phyloP scores from a whole-genome alignment of 1,140 invertebrate species.

The Bombyx mandarina region DNA sequence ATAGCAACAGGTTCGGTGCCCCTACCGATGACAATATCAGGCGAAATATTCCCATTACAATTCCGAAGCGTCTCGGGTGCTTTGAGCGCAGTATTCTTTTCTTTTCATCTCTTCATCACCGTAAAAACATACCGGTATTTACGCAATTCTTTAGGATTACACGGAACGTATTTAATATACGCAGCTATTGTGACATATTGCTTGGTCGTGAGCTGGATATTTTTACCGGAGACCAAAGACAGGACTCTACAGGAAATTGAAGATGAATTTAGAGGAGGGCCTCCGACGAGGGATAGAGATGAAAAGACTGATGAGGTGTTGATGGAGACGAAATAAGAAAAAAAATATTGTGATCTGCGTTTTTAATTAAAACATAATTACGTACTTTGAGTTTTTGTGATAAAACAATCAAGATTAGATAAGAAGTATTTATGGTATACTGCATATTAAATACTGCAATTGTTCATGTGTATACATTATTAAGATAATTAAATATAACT shows the following conservation, averaged over 20 bases:
- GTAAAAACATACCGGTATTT: constrained; percentile 4
- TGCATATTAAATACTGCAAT: no score
- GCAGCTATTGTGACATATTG: constrained; percentile 1
- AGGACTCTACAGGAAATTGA: constrained; percentile 8
- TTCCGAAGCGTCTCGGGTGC: constrained; percentile 4
- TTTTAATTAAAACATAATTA: no score
- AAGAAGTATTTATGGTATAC: no score
- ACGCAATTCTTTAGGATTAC: neutral
- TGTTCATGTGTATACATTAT: no score
- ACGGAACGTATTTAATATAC: constrained; percentile 5
- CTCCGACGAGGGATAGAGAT: no score
- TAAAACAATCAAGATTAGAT: no score
- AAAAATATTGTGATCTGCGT: no score
- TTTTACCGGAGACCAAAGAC: constrained; percentile 8
- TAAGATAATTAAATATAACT: no score
- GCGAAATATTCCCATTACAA: constrained; percentile 9
- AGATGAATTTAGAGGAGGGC: constrained; percentile 3
- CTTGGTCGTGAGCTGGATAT: constrained; percentile 1
- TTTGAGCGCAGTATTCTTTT: constrained; percentile 2
- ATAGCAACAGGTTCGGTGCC: constrained; percentile 4
- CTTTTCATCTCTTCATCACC: constrained; percentile 1
- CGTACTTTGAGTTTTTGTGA: no score
- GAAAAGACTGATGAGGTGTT: no score
- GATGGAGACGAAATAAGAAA: no score
- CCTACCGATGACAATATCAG: constrained; percentile 4